Base-by-base conservation (phyloP, 2,888 invertebrate genomes). In the Netelia inedita region DNA sequence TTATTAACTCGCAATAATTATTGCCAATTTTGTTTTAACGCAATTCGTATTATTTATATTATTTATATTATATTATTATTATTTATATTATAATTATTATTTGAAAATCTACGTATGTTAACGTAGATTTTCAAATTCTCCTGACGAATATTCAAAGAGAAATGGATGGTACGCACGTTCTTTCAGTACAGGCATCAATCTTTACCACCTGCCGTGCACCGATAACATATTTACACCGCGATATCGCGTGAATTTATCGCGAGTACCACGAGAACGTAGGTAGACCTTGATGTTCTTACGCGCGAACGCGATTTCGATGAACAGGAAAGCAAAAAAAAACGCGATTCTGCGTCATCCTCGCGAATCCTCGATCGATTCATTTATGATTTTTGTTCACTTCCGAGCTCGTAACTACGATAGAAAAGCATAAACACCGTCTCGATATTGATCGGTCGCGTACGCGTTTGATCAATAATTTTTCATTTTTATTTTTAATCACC, bases 381-480 rank as follows among this genome's bases (percentile, higher is more conserved):
- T 72, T 79, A 71, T 55, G 63, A 79, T 28, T 74, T 78, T 46
- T 81, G 23, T 63, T 57, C 57, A 16, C 35, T 46, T 21, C 9
- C 72, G 59, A 41, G 43, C 46, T 66, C 65, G 21, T 11, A 35
- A 23, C 21, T 50, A 43, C 68, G 14, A 21, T 5, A 19, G 55
- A 50, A 6, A 35, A 35, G 35, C 8, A 6, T 35, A 35, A 35
- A 23, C 50, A n/a, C 43, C 43, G 35, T 46, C 23, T n/a, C 43
- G 46, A 73, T 65, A 63, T 63, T 50, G 50, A 16, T 74, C 66
- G 80, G 66, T 73, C 68, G 50, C 71, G 71, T 43, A 53, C 53
- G 50, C 61, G 72, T 65, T 75, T 71, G 72, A 73, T 73, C 82
- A 72, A 53, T 16, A 53, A 78, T 76, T 82, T 82, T 82, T 35